Evolutionary conservation across 2,888 invertebrate genomes (phyloP).

Genomic region (Cephus spinipes): DNA sequence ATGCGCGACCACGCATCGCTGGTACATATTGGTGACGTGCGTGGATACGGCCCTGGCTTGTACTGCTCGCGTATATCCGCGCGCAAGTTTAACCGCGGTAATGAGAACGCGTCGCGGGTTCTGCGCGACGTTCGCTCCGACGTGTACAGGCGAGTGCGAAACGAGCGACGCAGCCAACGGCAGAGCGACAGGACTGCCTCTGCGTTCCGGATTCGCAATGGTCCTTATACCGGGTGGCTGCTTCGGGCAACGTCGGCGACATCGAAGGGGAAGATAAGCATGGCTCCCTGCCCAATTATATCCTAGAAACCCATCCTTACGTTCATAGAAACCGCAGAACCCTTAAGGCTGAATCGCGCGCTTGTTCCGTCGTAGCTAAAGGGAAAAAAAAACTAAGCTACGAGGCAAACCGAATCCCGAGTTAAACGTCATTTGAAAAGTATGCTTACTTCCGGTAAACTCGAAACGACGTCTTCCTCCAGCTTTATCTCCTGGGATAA

Average conservation of each 20-base stretch:
- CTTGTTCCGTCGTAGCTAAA: not conserved
- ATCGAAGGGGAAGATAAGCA: too few species aligned
- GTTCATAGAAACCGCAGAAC: not conserved
- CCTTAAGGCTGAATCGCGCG: not conserved
- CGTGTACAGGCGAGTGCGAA: not conserved
- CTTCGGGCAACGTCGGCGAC: not conserved
- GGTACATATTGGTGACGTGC: slow-evolving; percentile 2
- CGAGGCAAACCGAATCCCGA: not conserved
- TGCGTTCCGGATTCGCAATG: not conserved
- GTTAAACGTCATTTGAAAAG: not conserved
- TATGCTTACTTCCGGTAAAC: too few species aligned
- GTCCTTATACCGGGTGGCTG: slow-evolving; percentile 13
- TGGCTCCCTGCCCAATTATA: not conserved
- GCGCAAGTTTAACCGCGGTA: not conserved
- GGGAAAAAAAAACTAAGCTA: not conserved
- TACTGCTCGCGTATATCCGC: not conserved
- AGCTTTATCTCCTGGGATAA: not conserved
- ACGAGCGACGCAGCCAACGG: not conserved
- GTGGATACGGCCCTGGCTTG: not conserved
- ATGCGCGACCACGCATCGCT: not conserved
- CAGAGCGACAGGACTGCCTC: not conserved
- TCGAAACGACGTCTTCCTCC: too few species aligned
- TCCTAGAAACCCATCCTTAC: not conserved
- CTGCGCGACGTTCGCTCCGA: not conserved
- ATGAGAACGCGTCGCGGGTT: not conserved